Percentiles rank a stretch among this genome's conserved stretches.
phyloP scores from a whole-genome alignment of 2,113 vertebrate species.

The Spheniscus mendiculus region DNA sequence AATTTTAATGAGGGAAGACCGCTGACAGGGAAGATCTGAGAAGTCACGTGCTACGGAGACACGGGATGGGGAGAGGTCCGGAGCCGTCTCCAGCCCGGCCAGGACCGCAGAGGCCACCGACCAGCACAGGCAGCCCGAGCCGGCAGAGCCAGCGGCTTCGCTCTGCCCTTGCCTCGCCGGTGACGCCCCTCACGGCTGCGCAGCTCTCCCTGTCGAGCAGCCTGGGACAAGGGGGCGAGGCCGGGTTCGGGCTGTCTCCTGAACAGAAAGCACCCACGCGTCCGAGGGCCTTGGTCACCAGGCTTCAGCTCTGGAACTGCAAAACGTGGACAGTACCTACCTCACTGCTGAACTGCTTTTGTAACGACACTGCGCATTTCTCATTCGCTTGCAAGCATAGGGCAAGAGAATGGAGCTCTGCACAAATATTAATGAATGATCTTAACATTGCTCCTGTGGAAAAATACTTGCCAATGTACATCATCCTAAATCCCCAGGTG shows the following conservation, averaged over 20 bases:
- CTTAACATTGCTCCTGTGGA: neutral
- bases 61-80: too few relatives aligned
- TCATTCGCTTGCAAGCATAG: neutral
- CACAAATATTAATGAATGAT: neutral
- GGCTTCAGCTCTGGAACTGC: neutral
- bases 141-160: neutral
- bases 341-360: neutral
- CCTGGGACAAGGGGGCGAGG: neutral
- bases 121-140: neutral
- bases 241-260: neutral
- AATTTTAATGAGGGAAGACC: neutral
- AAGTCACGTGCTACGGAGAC: neutral
- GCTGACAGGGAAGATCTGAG: neutral
- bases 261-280: rapidly evolving
- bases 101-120: neutral
- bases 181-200: neutral
- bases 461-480: rapidly evolving
- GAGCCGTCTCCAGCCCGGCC: neutral
- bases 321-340: rapidly evolving
- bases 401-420: too few relatives aligned
- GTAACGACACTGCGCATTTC: rapidly evolving
- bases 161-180: rapidly evolving
- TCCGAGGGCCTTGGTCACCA: rapidly evolving
- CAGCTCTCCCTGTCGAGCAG: rapidly evolving
- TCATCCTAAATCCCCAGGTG: neutral